Conservation (phyloP, 1,140 invertebrate genomes). For the Lanistes nyassanus region DNA sequence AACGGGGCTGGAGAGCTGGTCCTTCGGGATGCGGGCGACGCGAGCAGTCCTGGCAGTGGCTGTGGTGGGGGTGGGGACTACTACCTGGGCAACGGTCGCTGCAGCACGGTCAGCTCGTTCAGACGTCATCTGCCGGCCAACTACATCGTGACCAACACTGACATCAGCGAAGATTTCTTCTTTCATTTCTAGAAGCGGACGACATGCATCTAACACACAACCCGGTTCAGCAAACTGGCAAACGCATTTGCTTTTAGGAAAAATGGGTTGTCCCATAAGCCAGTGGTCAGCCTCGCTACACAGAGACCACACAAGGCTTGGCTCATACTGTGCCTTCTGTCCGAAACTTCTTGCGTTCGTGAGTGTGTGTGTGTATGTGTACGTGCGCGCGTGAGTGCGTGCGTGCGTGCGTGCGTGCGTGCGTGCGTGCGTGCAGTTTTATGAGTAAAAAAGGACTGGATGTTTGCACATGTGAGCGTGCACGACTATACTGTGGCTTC, state of each 20-base stretch:
- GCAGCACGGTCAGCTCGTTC: conserved; percentile 30
- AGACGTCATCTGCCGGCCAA: conserved; percentile 27
- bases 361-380: background rate
- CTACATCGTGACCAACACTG: conserved; percentile 28
- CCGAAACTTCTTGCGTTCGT: too few relatives aligned
- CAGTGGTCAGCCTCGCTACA: too few relatives aligned
- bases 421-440: background rate
- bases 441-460: background rate
- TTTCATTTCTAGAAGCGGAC: conserved; percentile 18
- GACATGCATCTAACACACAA: too few relatives aligned
- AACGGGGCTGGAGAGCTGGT: too few relatives aligned
- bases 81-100: conserved; percentile 18
- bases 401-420: background rate
- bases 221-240: too few relatives aligned
- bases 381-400: background rate
- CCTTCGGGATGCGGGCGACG: background rate
- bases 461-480: background rate
- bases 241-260: too few relatives aligned
- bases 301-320: too few relatives aligned
- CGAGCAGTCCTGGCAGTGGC: background rate
- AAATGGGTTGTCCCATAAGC: too few relatives aligned
- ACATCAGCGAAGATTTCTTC: conserved; percentile 26
- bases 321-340: too few relatives aligned
- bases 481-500: too few relatives aligned
- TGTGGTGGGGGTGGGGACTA: background rate